Base-by-base conservation (phyloP, 2,797 vertebrate species). In the Alauda arvensis region DNA sequence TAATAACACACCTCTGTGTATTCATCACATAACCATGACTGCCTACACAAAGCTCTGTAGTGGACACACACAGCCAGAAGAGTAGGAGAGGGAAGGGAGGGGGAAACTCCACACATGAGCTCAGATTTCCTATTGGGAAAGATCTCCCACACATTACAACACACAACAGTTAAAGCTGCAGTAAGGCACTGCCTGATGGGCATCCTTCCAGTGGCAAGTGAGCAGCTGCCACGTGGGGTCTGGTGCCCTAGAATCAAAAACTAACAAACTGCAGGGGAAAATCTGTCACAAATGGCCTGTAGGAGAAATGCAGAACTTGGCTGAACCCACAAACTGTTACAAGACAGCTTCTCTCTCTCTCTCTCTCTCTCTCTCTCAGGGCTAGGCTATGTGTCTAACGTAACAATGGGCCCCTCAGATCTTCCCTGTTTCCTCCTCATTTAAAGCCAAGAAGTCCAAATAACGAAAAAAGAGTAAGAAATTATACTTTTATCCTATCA, bases 71-170 rank as follows among this genome's bases (percentile, higher is more conserved):
- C 5, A 57, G 46, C 3, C 51, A 68, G 43, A 77, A 46, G 12
- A 26, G 24, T 1, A 77, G 18, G 14, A 46, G 57, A 66, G 14
- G 18, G 29, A 49, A 53, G 18, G 12, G 31, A 81, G 4, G 4
- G 8, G 7, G 14, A 81, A 69, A 28, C 24, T 75, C 33, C 67
- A 62, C 3, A 3, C 17, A 1, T 3, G 17, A 68, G 63, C 67
- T 87, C 59, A 60, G 37, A 52, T 15, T 39, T 80, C 43, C 62
- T 43, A 6, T 1, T 26, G 60, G 9, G 20, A 48, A 52, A 55
- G 40, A 11, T 0, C 20, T 25, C 14, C 7, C 53, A 14, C 14
- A 16, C 0, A 1, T 37, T 75, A 5, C 28, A 83, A 59, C 6
- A 51, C 6, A 0, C 3, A 66, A 46, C 18, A 34, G 34, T 28